A percentile compares a stretch with the other conserved stretches of the same genome.
Evolutionary conservation across 2,797 vertebrate species (phyloP).

Genomic region (Streptopelia turtur): DNA sequence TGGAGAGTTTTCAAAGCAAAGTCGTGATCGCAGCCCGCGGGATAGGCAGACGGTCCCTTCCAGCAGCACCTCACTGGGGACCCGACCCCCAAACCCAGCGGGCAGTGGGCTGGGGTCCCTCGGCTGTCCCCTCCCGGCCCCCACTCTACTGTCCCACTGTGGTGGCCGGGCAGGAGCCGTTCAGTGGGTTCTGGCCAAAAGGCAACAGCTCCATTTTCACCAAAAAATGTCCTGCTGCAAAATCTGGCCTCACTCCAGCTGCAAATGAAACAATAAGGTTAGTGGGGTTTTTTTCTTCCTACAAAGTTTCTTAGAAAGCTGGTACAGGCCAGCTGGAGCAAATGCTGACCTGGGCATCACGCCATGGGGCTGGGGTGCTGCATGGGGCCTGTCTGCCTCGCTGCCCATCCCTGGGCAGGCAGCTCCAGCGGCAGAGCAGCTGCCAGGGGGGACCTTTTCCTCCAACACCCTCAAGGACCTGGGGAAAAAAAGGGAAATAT

Average conservation of each 20-base stretch:
- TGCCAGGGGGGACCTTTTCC: accelerated
- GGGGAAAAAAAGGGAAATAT: not conserved
- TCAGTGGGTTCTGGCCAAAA: not conserved
- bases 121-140: not conserved
- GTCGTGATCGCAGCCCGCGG: accelerated
- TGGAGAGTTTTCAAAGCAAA: slow-evolving; percentile 38
- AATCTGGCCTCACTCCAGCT: not conserved
- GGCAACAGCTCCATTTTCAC: slow-evolving; percentile 1
- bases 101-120: not conserved
- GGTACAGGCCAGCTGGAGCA: not conserved
- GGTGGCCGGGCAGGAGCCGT: accelerated
- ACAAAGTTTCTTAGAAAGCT: slow-evolving; percentile 35
- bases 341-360: accelerated
- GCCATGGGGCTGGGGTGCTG: not conserved
- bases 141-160: accelerated
- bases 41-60: not conserved
- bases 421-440: not conserved
- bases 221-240: not conserved
- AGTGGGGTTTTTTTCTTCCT: not conserved
- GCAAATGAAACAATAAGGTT: not conserved
- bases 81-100: not conserved
- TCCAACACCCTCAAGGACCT: not conserved
- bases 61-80: not conserved
- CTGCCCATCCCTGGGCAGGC: not conserved
- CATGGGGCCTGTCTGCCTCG: not conserved